Evolutionary conservation across 2,888 invertebrate genomes (phyloP), one percentile per base, ranked within the genome.

Genomic region (Micropterix aruncella): DNA sequence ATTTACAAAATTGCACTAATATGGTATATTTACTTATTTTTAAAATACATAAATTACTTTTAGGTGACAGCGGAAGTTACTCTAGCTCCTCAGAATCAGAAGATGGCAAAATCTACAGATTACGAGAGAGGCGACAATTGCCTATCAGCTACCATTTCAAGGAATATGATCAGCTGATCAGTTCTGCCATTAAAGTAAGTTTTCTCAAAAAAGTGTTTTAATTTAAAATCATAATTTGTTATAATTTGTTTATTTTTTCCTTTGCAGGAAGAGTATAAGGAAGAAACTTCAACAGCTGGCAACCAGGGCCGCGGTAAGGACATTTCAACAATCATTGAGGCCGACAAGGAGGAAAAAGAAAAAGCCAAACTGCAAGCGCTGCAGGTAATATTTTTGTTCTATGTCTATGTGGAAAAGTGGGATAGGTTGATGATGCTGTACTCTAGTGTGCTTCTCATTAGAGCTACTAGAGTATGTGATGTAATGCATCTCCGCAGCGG

Each of bases 91-190:
- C 61, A 46, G 65, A 63, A 1, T 69, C 69, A 47, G 79, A 80
- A 45, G 83, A 81, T 52, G 89, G 86, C 9, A 70, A 61, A 3
- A 84, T 89, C 53, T 91, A 91, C 65, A 83, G 92, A 47, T 66
- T 92, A 53, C 74, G 94, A 15, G 83, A 88, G 54, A 76, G 93
- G 15, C 71, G 82, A 1, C 81, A 83, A 56, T 79, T 87, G 39
- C 85, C 84, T 51, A 83, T 90, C 45, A 89, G 85, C 60, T 85
- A 87, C 57, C 78, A 84, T 50, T 85, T 93, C 53, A 87, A 89
- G 59, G 95, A 96, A 62, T 97, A 89, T 66, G 97, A 97, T 60
- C 87, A 94, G 19, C 78, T 96, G 60, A 96, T 97, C 53, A 88
- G 91, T 59, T 90, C 89, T 37, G 96, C 96, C 7, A 83, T 91